phyloP scores from a whole-genome alignment of 2,888 invertebrate species.

The Nysson spinosus region DNA sequence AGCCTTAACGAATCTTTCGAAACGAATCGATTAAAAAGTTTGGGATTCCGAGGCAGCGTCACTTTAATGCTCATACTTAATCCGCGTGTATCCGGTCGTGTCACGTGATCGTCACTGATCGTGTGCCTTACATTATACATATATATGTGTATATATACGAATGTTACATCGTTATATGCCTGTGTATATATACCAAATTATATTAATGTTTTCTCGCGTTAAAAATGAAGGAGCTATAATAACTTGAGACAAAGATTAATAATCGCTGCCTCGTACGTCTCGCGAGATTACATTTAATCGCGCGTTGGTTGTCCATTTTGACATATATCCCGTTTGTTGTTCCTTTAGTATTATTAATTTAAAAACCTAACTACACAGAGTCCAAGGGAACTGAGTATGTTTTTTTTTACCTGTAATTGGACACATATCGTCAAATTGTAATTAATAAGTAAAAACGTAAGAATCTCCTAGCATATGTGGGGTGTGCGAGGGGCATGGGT shows the following conservation, averaged over 20 bases:
- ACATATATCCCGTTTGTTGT: conserved; percentile 21
- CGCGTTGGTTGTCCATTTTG: conserved; percentile 1
- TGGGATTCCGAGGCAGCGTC: conserved; percentile 53
- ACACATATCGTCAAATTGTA: conserved; percentile 63
- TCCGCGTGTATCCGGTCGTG: no score
- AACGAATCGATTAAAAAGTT: conserved; percentile 51
- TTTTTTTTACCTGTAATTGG: conserved; percentile 55
- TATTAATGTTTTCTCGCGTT: background rate
- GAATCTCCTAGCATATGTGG: conserved; percentile 73
- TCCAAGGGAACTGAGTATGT: conserved; percentile 64
- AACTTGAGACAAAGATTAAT: background rate
- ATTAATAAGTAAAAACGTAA: conserved; percentile 58
- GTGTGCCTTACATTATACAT: no score
- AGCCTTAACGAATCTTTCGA: conserved; percentile 61
- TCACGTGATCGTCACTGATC: no score
- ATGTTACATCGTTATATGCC: no score
- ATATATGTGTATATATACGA: no score
- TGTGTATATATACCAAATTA: background rate
- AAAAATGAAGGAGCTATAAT: background rate
- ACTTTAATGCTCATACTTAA: no score
- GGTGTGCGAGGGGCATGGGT: conserved; percentile 75
- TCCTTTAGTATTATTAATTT: conserved; percentile 53
- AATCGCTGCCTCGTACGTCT: conserved; percentile 45
- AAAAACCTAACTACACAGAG: conserved; percentile 72
- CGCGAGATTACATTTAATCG: conserved; percentile 4